Evolutionary conservation across 2,888 invertebrate species (phyloP).

Genomic region (Dendrolimus houi): DNA sequence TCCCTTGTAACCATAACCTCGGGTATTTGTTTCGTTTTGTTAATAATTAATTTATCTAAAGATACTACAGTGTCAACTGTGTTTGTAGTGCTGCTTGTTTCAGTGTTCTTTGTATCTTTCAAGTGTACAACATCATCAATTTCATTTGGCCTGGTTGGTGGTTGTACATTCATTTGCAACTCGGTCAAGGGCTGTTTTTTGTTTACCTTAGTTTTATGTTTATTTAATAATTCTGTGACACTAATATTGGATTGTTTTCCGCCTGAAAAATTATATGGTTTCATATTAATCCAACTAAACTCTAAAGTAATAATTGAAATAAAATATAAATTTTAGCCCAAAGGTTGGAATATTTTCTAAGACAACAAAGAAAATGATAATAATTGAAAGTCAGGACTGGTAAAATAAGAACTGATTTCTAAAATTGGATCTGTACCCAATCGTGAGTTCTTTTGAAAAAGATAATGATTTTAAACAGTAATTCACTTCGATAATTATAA

Average conservation of each 20-base stretch:
- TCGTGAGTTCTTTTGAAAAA: too few species aligned
- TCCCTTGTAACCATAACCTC: slow-evolving; percentile 31
- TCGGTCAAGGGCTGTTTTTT: slow-evolving; percentile 48
- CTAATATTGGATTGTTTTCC: slow-evolving; percentile 56
- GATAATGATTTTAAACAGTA: too few species aligned
- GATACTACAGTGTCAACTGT: slow-evolving; percentile 50
- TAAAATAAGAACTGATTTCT: too few species aligned
- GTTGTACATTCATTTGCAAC: slow-evolving; percentile 41
- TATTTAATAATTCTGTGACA: slow-evolving; percentile 49
- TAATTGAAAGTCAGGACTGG: too few species aligned
- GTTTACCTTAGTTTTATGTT: slow-evolving; percentile 26
- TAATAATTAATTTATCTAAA: slow-evolving; percentile 30
- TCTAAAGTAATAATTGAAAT: too few species aligned
- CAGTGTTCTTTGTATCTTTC: slow-evolving; percentile 40
- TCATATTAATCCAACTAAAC: not conserved
- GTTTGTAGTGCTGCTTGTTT: slow-evolving; percentile 44
- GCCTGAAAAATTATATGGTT: slow-evolving; percentile 20
- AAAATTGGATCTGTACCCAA: too few species aligned
- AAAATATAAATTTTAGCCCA: too few species aligned
- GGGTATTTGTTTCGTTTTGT: slow-evolving; percentile 28
- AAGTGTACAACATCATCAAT: slow-evolving; percentile 35
- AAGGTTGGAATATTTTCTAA: too few species aligned
- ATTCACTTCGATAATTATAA: too few species aligned
- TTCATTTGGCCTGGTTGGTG: slow-evolving; percentile 21
- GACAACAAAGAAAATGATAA: too few species aligned